phyloP scores from a whole-genome alignment of 1,140 invertebrate species.

The Oscheius sp. region DNA sequence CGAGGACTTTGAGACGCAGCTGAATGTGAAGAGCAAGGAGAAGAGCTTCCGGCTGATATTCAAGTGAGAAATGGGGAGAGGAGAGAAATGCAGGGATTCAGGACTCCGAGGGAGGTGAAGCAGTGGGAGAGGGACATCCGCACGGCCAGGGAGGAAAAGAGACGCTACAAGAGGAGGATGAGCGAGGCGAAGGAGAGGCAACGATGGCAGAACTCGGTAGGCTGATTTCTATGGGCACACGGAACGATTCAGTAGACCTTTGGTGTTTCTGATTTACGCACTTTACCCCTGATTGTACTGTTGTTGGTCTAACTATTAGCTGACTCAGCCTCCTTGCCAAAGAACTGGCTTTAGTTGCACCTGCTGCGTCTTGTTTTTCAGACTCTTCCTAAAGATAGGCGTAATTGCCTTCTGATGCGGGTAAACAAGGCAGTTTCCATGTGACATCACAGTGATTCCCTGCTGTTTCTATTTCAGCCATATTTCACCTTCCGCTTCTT shows the following conservation, averaged over 20 bases:
- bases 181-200: background rate
- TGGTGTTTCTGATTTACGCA: background rate
- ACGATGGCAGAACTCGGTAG: background rate
- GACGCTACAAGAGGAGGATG: constrained; percentile 8
- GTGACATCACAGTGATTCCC: no score
- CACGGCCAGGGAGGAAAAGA: background rate
- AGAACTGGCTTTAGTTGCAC: no score
- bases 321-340: no score
- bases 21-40: background rate
- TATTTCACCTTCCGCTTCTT: no score
- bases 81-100: background rate
- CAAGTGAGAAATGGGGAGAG: background rate
- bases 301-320: no score
- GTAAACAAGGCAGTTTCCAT: no score
- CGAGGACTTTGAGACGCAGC: constrained; percentile 10
- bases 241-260: no score
- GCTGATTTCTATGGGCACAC: background rate
- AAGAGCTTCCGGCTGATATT: constrained; percentile 16
- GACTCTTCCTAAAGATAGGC: no score
- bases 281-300: background rate
- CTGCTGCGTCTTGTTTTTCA: no score
- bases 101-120: constrained; percentile 10
- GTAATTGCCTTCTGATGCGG: no score
- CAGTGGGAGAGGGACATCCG: constrained; percentile 5
- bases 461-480: no score